Percentiles rank a stretch among this genome's conserved stretches.
phyloP scores from a whole-genome alignment of 2,888 invertebrate genomes.

The Octodonta nipae region DNA sequence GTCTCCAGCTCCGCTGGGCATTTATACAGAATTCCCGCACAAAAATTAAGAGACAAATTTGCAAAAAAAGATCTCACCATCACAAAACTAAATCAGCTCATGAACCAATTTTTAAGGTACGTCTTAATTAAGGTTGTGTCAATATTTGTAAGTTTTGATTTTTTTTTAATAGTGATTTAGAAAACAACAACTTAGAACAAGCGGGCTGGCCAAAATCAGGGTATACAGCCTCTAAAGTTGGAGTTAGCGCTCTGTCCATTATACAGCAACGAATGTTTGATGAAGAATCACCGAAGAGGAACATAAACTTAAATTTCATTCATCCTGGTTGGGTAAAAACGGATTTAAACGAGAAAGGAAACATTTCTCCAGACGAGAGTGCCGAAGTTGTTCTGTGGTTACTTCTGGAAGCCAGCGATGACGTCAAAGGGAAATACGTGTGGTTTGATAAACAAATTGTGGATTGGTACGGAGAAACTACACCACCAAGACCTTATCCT shows the following conservation, averaged over 20 bases:
- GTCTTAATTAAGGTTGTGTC: too few species aligned
- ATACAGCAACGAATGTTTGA: conserved; percentile 52
- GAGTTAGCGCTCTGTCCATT: conserved; percentile 50
- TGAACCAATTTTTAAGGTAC: conserved; percentile 54
- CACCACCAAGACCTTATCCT: conserved; percentile 5
- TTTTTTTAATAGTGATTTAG: conserved; percentile 11
- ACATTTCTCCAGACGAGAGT: conserved; percentile 44
- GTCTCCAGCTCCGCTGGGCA: conserved; percentile 60
- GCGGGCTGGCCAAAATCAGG: conserved; percentile 33
- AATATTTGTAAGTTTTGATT: too few species aligned
- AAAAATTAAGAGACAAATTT: conserved; percentile 42
- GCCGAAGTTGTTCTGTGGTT: conserved; percentile 46
- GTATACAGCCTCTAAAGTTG: conserved; percentile 62
- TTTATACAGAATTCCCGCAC: conserved; percentile 45
- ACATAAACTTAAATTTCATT: conserved; percentile 51
- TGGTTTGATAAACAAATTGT: conserved; percentile 46
- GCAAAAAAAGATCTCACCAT: conserved; percentile 43
- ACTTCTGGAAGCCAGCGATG: conserved; percentile 45
- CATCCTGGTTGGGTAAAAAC: conserved; percentile 68
- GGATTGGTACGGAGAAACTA: conserved; percentile 36
- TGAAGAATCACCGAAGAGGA: conserved; percentile 36
- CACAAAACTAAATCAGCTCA: conserved; percentile 44
- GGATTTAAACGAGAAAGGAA: conserved; percentile 60
- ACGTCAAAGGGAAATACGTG: conserved; percentile 48
- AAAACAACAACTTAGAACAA: conserved; percentile 6